Evolutionary conservation across 2,797 vertebrate genomes (phyloP), one percentile per base, ranked within the genome.

Genomic region (Chaetophractus vellerosus): DNA sequence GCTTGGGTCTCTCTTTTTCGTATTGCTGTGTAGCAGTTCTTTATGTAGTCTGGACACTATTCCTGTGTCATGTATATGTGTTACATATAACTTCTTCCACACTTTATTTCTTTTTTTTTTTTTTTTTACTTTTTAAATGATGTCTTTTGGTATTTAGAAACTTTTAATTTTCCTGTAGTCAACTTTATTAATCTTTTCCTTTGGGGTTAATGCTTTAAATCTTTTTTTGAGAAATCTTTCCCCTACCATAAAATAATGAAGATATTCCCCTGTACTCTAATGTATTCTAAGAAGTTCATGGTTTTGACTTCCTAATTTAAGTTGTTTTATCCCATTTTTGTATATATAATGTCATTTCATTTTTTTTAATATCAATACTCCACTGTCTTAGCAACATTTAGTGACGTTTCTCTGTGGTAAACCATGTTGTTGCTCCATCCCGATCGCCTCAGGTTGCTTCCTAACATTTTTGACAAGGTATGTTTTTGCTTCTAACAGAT

Each of bases 231-330:
- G 23, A 82, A 83, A 57, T 92, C 6, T 15, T 9, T 79, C 71
- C 55, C 24, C 19, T 72, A 26, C 16, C 66, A 36, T 79, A 63
- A 72, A 81, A 50, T 64, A 79, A 72, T 36, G 18, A 92, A 88
- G 38, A 84, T 72, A 64, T 57, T 88, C 21, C 76, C 52, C 71
- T 89, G 38, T n/a, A 89, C n/a, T 84, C 1, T 71, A 79, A 55
- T 33, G 64, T 57, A 72, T 57, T 63, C 57, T 38, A 38, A 38
- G 38, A 85, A 18, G 2, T 52, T 81, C 23, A 33, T 31, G 31
- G 18, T 84, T 91, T 85, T 93, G 38, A n/a, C 38, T 78, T 63
- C 36, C 28, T 68, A 55, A 57, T 80, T 80, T 80, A 3, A 50
- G 23, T 63, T 61, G 21, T 88, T 50, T 91, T 81, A 79, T 24